phyloP scores from a whole-genome alignment of 1,140 invertebrate genomes.

The Aphaenogaster floridana region DNA sequence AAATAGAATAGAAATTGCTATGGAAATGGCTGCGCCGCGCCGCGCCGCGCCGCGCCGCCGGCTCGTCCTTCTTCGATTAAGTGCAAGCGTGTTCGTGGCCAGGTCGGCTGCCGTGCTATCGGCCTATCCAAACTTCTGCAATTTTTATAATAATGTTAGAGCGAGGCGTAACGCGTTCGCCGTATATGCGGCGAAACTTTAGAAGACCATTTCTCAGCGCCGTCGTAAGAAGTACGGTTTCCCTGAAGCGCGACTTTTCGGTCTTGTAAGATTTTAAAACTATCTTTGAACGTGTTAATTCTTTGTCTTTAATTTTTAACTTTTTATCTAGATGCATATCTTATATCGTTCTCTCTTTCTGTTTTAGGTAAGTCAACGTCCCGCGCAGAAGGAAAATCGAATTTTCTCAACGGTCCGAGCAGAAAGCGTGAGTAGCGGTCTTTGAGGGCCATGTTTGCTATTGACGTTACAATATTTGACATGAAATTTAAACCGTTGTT shows the following conservation, averaged over 20 bases:
- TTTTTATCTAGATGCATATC: neutral
- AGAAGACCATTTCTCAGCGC: neutral
- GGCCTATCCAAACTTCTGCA: conserved; percentile 24
- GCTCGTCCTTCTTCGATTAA: conserved; percentile 58
- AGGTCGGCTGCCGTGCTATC: conserved; percentile 27
- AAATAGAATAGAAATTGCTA: conserved; percentile 85
- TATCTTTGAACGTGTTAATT: neutral
- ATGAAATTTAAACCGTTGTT: conserved; percentile 49
- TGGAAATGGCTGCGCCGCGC: conserved; percentile 73
- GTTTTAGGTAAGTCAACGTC: conserved; percentile 30
- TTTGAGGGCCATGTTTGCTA: neutral
- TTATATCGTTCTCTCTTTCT: neutral
- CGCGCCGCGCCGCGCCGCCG: neutral
- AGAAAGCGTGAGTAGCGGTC: conserved; percentile 3
- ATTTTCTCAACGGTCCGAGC: neutral
- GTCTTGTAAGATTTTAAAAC: neutral
- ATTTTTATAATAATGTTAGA: conserved; percentile 36
- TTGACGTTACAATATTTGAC: conserved; percentile 38
- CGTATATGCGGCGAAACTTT: conserved; percentile 12
- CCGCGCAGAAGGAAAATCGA: neutral
- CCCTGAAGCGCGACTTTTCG: neutral
- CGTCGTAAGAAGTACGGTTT: neutral
- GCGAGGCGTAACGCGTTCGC: neutral
- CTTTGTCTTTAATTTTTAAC: neutral
- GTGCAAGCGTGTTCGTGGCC: conserved; percentile 25